A percentile compares a stretch with the other conserved stretches of the same genome.
These are phyloP conservation scores for Drosophila simulans DNA, from an alignment of 1,140 invertebrate genomes.

Conservation along the genomic window DNA sequence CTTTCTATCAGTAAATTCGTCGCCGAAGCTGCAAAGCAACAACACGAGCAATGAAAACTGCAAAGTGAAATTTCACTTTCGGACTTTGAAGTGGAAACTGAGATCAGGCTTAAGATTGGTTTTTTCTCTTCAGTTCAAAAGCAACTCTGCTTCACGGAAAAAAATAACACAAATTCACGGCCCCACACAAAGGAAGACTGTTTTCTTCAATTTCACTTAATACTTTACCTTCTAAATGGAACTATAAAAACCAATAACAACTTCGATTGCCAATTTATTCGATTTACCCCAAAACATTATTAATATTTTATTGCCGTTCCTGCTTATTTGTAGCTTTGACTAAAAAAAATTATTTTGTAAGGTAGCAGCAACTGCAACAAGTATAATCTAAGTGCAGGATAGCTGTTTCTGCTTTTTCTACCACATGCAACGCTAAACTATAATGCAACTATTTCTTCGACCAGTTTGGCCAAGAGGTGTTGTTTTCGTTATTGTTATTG, in stretches of 20 bases:
- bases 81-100: conserved; percentile 57
- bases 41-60: conserved; percentile 17
- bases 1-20: neutral
- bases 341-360: conserved; percentile 59
- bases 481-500: conserved; percentile 39
- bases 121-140: conserved; percentile 26
- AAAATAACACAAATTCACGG: neutral
- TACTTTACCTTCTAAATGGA: too few species aligned
- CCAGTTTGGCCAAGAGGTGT: conserved; percentile 29
- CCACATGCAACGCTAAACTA: conserved; percentile 57
- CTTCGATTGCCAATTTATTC: neutral
- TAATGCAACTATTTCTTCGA: conserved; percentile 46
- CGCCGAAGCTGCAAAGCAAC: conserved; percentile 14
- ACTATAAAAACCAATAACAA: neutral
- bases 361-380: conserved; percentile 34
- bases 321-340: conserved; percentile 34
- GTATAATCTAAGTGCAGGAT: conserved; percentile 41
- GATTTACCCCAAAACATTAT: neutral
- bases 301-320: conserved; percentile 11
- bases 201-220: neutral
- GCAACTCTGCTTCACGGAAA: conserved; percentile 38
- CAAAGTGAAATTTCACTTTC: conserved; percentile 77
- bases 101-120: conserved; percentile 17
- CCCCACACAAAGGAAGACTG: neutral
- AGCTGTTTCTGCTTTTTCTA: conserved; percentile 33